A percentile compares a stretch with the other conserved stretches of the same genome.
These are phyloP conservation scores for Setipinna tenuifilis DNA, from an alignment of 2,797 vertebrate species.

Conservation along the genomic window DNA sequence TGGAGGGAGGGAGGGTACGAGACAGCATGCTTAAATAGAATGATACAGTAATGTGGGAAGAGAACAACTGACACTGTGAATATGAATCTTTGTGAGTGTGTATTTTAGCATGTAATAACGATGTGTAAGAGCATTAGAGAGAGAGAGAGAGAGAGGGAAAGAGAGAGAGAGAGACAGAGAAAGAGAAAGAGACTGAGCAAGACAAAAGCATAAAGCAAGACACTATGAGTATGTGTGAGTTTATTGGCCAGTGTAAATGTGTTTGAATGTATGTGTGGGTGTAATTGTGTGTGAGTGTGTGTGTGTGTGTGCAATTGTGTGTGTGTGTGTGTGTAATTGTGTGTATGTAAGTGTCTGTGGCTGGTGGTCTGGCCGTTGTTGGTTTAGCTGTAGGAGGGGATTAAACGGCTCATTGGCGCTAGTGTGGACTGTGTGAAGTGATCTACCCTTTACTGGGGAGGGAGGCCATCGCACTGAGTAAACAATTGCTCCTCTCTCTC, in stretches of 20 bases:
- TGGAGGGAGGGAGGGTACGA: too few relatives aligned
- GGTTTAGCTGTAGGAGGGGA: conserved; percentile 82
- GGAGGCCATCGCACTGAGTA: conserved; percentile 87
- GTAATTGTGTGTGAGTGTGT: background rate
- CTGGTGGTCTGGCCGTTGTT: conserved; percentile 70
- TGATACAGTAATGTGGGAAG: too few relatives aligned
- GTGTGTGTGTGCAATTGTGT: too few relatives aligned
- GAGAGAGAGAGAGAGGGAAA: too few relatives aligned
- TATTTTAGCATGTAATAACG: too few relatives aligned
- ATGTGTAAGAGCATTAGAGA: too few relatives aligned
- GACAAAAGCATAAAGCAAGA: background rate
- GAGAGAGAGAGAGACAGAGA: too few relatives aligned
- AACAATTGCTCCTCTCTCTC: conserved; percentile 82
- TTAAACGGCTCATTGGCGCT: conserved; percentile 95
- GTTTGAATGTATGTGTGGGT: conserved; percentile 50
- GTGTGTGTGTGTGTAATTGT: conserved; percentile 13
- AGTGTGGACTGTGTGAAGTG: conserved; percentile 85
- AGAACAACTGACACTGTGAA: too few relatives aligned
- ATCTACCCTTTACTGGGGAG: conserved; percentile 70
- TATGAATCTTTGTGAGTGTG: too few relatives aligned
- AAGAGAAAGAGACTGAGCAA: too few relatives aligned
- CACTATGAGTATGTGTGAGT: conserved; percentile 47
- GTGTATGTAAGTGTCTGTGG: conserved; percentile 48
- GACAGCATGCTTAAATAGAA: too few relatives aligned
- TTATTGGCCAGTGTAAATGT: conserved; percentile 33